Percentiles rank a stretch among this genome's conserved stretches.
These are phyloP conservation scores for Strigamia crassipes DNA, from an alignment of 2,888 invertebrate genomes.

Conservation along the genomic window DNA sequence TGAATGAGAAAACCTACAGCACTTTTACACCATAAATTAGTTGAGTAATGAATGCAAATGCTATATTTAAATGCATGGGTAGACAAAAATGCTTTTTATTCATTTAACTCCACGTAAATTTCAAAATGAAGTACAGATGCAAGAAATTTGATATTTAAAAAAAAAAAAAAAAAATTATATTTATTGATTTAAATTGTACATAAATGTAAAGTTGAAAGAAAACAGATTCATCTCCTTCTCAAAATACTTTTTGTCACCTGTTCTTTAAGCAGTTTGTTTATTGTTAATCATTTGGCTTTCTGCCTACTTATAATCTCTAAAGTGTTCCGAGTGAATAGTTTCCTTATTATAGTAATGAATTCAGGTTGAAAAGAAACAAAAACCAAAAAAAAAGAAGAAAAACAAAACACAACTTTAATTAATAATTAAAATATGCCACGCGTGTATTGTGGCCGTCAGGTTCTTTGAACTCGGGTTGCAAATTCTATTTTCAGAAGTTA, in stretches of 20 bases:
- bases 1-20: neutral
- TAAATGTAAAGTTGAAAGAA: constrained; percentile 8
- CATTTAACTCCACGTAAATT: neutral
- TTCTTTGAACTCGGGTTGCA: constrained; percentile 27
- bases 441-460: neutral
- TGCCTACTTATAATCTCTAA: neutral
- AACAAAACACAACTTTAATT: neutral
- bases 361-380: neutral
- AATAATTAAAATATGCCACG: neutral
- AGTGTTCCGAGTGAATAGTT: neutral
- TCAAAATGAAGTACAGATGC: neutral
- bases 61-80: neutral
- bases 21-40: neutral
- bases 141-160: neutral
- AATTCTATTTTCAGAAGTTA: constrained; percentile 28
- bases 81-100: neutral
- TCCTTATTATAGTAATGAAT: neutral
- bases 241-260: constrained; percentile 13
- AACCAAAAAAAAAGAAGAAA: neutral
- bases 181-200: neutral
- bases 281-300: constrained; percentile 14
- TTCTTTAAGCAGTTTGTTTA: constrained; percentile 8
- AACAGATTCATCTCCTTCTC: neutral
- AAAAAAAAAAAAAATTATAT: no score
- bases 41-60: neutral